A percentile compares a stretch with the other conserved stretches of the same genome.
Conservation (phyloP, 2,888 invertebrate genomes). For the Liopterus haemorrhoidalis region DNA sequence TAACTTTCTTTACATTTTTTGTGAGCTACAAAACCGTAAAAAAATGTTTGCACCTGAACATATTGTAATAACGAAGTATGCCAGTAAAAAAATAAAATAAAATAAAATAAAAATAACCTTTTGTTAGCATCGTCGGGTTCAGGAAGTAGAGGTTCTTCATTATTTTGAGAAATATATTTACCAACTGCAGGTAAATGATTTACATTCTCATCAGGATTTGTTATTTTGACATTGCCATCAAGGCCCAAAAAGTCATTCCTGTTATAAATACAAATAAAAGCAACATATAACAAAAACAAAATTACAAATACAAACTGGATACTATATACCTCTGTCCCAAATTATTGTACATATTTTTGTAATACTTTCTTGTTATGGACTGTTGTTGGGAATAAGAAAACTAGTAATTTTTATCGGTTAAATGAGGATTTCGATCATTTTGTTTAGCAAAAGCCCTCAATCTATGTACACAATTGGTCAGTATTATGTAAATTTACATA, state of each 20-base stretch:
- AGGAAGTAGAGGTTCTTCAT: constrained; percentile 33
- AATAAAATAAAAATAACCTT: constrained; percentile 41
- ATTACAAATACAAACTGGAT: constrained; percentile 33
- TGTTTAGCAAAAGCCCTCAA: too few relatives aligned
- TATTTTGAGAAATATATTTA: constrained; percentile 36
- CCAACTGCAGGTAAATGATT: constrained; percentile 45
- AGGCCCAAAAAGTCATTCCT: constrained; percentile 67
- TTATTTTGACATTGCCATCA: constrained; percentile 66
- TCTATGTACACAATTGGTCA: too few relatives aligned
- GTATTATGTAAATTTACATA: too few relatives aligned
- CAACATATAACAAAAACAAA: constrained; percentile 26
- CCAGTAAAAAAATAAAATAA: constrained; percentile 20
- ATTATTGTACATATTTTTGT: too few relatives aligned
- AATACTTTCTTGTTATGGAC: too few relatives aligned
- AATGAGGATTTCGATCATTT: too few relatives aligned
- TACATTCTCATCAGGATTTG: constrained; percentile 60
- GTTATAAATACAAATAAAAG: constrained; percentile 24
- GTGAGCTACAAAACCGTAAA: too few relatives aligned
- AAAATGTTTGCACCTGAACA: too few relatives aligned
- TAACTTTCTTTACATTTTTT: constrained; percentile 5
- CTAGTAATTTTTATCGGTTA: too few relatives aligned
- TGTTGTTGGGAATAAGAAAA: too few relatives aligned
- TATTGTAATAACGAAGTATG: constrained; percentile 9
- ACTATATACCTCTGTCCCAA: constrained; percentile 31
- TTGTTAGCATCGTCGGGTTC: constrained; percentile 40